Evolutionary conservation across 2,797 vertebrate species (phyloP), one percentile per base, ranked within the genome.

Genomic region (Acipenser transmontanus): DNA sequence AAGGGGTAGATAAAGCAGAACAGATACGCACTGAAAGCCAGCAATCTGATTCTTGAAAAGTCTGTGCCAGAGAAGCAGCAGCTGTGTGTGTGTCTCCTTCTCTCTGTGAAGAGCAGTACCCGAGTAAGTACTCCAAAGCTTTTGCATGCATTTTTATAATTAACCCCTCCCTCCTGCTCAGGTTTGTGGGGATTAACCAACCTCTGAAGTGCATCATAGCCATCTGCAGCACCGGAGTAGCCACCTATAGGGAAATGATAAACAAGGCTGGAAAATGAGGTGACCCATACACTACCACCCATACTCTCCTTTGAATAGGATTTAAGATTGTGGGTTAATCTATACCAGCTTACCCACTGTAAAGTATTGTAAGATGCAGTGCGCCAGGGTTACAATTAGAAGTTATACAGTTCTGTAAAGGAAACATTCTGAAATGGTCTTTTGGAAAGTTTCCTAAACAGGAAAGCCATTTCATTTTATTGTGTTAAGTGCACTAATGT

Each of bases 161-260:
- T 34, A 65, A 47, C 49, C 52, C 14, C 47, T 7, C 47, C 64
- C 1, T 34, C 50, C 20, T 10, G 14, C 6, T 4, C 1, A 34
- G 34, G 34, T 34, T 34, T 34, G 34, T 34, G 34, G 34, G 12
- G 50, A 8, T 12, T 8, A 52, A 52, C 64, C n/a, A 47, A 50
- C 50, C 64, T 65, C 34, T 34, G 34, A 64, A 57, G 47, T 63
- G 49, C 60, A 51, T 8, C 70, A 71, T 70, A 65, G 70, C 72
- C 73, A 68, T 14, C 50, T 11, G 14, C 10, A 12, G 11, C 49
- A 52, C 14, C 61, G 0, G 34, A 34, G 3, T 34, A 13, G 66
- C 79, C 77, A 79, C 8, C 8, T 77, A 80, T 77, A 71, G 78
- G 71, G 14, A 68, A 68, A 76, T 74, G 80, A 85, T 85, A 78